Conservation (phyloP, 1,140 invertebrate genomes). For the Caenorhabditis briggsae region DNA sequence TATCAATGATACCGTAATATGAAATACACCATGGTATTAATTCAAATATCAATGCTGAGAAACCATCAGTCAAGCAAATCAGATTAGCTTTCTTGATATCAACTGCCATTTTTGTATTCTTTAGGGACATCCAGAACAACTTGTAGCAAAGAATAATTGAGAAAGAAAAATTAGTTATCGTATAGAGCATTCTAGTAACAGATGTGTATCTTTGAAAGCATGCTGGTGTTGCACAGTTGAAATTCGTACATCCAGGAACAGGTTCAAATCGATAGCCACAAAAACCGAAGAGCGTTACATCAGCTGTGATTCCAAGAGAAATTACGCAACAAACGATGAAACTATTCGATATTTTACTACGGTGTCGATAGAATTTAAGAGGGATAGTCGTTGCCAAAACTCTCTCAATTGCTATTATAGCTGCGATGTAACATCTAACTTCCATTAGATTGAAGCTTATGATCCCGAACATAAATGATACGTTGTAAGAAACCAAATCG, state of each 20-base stretch:
- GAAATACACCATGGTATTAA: not conserved
- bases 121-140: not conserved
- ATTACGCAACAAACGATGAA: not conserved
- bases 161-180: not conserved
- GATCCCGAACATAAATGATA: not conserved
- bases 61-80: not conserved
- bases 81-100: slow-evolving; percentile 6
- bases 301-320: not conserved
- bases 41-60: not conserved
- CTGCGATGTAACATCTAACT: not conserved
- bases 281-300: not conserved
- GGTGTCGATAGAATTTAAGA: not conserved
- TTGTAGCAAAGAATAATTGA: not conserved
- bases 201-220: not conserved
- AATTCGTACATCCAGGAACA: not conserved
- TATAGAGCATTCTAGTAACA: not conserved
- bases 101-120: not conserved
- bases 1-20: not conserved
- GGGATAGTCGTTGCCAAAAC: not conserved
- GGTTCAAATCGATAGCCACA: not conserved
- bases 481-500: not conserved
- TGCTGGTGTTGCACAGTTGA: not conserved
- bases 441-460: not conserved
- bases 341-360: not conserved
- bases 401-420: not conserved